These are phyloP conservation scores for Holacanthella duospinosa DNA, from an alignment of 2,888 invertebrate species.

Conservation along the genomic window DNA sequence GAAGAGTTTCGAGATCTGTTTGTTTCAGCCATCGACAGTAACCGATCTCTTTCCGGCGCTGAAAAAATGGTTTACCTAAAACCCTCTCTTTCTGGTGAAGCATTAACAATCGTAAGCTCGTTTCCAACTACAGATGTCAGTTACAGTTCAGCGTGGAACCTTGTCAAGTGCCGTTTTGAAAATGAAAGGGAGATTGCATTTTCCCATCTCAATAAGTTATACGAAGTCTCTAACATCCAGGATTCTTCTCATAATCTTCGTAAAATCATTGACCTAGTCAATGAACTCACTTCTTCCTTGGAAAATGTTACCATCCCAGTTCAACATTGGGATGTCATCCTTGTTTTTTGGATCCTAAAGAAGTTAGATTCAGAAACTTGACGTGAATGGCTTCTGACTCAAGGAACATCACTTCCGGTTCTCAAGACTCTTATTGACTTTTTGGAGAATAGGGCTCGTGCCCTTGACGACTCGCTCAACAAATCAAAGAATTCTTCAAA, in stretches of 20 bases:
- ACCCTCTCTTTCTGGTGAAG: conserved; percentile 15
- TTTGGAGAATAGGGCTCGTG: no score
- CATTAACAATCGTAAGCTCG: conserved; percentile 11
- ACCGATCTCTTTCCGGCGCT: conserved; percentile 3
- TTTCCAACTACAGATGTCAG: conserved; percentile 13
- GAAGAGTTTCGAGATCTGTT: conserved; percentile 16
- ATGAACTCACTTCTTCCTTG: conserved; percentile 1
- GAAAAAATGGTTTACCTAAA: conserved; percentile 20
- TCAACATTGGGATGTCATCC: no score
- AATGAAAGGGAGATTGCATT: conserved; percentile 19
- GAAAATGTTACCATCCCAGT: no score
- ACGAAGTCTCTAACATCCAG: neutral
- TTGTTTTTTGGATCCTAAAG: no score
- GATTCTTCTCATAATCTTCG: neutral
- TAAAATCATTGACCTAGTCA: neutral
- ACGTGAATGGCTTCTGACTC: no score
- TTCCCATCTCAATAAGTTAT: conserved; percentile 1
- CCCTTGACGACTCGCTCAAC: no score
- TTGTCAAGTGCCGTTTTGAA: conserved; percentile 10
- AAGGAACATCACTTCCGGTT: no score
- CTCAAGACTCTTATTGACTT: no score
- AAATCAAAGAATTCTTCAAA: no score
- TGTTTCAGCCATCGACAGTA: neutral
- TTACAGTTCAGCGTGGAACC: conserved; percentile 15
- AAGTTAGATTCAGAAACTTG: no score